phyloP scores from a whole-genome alignment of 2,797 vertebrate genomes.

The Megaceryle alcyon region DNA sequence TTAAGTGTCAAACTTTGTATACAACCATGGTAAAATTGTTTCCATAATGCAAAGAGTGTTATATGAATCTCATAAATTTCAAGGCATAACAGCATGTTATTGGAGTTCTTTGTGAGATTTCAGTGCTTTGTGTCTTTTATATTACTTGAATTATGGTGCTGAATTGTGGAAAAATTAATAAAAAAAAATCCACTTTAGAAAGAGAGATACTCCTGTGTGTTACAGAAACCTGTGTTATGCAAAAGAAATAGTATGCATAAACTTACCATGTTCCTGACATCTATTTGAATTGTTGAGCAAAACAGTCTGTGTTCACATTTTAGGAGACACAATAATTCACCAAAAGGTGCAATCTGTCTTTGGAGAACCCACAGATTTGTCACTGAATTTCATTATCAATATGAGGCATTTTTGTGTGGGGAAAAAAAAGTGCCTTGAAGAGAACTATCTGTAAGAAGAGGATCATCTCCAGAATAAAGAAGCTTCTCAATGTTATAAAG shows the following conservation, averaged over 20 bases:
- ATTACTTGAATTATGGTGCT: background rate
- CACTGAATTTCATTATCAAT: conserved; percentile 44
- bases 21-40: conserved; percentile 27
- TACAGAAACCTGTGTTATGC: background rate
- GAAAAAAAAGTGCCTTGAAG: background rate
- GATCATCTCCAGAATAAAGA: conserved; percentile 1
- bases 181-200: background rate
- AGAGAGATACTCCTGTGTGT: background rate
- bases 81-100: background rate
- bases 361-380: conserved; percentile 39
- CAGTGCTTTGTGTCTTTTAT: background rate
- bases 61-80: background rate
- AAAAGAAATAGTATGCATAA: conserved; percentile 11
- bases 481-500: background rate
- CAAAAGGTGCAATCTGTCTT: conserved; percentile 35
- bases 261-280: conserved; percentile 1
- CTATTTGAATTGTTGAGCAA: conserved; percentile 40
- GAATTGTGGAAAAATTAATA: background rate
- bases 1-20: background rate
- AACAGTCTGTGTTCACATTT: conserved; percentile 13
- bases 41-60: background rate
- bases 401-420: background rate
- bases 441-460: background rate
- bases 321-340: conserved; percentile 33
- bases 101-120: background rate